A percentile compares a stretch with the other conserved stretches of the same genome.
Evolutionary conservation across 2,888 invertebrate genomes (phyloP).

Genomic region (Polydrusus pterygomalis): DNA sequence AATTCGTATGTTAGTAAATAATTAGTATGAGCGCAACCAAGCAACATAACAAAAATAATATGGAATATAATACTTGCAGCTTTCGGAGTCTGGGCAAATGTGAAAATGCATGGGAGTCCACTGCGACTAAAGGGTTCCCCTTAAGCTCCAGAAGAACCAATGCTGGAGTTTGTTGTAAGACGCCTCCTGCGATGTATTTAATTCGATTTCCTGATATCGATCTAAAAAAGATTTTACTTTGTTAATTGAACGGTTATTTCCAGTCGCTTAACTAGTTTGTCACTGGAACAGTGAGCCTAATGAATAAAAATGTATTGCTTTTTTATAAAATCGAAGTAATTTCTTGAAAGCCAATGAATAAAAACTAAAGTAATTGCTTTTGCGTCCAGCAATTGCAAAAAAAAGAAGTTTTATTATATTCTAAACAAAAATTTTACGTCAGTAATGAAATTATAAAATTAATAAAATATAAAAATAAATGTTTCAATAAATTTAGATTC

Average conservation of each 20-base stretch:
- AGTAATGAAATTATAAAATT: too few relatives aligned
- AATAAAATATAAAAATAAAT: too few relatives aligned
- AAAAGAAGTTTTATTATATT: too few relatives aligned
- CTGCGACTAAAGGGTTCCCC: slow-evolving; percentile 85
- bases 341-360: too few relatives aligned
- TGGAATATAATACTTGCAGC: slow-evolving; percentile 79
- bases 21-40: slow-evolving; percentile 5
- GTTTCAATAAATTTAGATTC: too few relatives aligned
- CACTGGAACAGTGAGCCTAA: too few relatives aligned
- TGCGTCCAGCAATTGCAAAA: too few relatives aligned
- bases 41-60: slow-evolving; percentile 52
- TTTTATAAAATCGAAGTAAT: too few relatives aligned
- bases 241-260: background rate
- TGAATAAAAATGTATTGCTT: too few relatives aligned
- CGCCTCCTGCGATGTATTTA: slow-evolving; percentile 81
- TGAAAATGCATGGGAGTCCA: slow-evolving; percentile 83
- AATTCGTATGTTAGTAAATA: slow-evolving; percentile 33
- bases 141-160: slow-evolving; percentile 87
- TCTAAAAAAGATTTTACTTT: slow-evolving; percentile 72
- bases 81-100: slow-evolving; percentile 86
- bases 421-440: too few relatives aligned
- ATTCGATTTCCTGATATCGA: slow-evolving; percentile 90
- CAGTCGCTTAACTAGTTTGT: too few relatives aligned
- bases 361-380: too few relatives aligned
- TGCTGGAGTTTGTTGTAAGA: slow-evolving; percentile 80